A percentile compares a stretch with the other conserved stretches of the same genome.
These are phyloP conservation scores for Prorops nasuta DNA, from an alignment of 1,140 invertebrate species.

Conservation along the genomic window DNA sequence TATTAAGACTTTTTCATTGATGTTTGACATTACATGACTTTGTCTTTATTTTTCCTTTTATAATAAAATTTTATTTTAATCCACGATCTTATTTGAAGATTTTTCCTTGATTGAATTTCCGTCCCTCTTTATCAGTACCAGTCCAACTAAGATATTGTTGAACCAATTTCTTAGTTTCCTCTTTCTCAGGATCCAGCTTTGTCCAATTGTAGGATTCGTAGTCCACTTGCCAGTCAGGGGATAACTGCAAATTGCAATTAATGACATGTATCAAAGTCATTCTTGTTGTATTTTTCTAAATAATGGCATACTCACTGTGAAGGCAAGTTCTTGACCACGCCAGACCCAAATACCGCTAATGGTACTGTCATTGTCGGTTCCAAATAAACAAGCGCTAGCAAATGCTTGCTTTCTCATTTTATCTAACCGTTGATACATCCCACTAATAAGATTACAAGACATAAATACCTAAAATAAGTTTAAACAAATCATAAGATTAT, in stretches of 20 bases:
- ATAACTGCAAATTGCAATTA: constrained; percentile 63
- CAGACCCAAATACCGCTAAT: constrained; percentile 98
- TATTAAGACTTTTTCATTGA: too few species aligned
- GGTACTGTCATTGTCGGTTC: constrained; percentile 85
- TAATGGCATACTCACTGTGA: constrained; percentile 62
- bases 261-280: background rate
- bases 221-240: constrained; percentile 93
- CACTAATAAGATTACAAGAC: constrained; percentile 56
- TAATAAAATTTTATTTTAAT: background rate
- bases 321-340: constrained; percentile 92
- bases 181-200: constrained; percentile 82
- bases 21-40: too few species aligned
- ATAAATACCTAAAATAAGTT: constrained; percentile 52
- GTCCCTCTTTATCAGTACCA: constrained; percentile 82
- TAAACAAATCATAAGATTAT: constrained; percentile 1
- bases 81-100: constrained; percentile 91
- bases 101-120: constrained; percentile 97
- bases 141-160: constrained; percentile 91
- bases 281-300: background rate
- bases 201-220: constrained; percentile 97
- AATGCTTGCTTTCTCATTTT: constrained; percentile 97
- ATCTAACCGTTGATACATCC: constrained; percentile 97
- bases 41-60: constrained; percentile 31
- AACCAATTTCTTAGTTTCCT: constrained; percentile 88
- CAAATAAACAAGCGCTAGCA: constrained; percentile 91